Conservation (phyloP, 2,113 vertebrate genomes). For the Morone chrysops region DNA sequence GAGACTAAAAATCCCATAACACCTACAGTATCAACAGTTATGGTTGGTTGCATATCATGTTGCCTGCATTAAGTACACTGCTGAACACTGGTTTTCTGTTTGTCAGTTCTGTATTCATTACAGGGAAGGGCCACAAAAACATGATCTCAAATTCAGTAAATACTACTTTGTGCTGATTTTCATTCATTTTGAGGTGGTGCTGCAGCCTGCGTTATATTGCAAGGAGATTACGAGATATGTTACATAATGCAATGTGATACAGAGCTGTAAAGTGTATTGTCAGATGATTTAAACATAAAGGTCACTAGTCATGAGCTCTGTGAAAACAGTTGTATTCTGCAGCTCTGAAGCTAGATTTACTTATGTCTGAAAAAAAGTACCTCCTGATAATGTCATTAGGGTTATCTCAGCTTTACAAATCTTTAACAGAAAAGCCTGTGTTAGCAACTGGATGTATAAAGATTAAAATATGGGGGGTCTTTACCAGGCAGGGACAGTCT, state of each 20-base stretch:
- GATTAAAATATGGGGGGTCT: not conserved
- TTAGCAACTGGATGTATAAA: not conserved
- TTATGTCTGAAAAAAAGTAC: not conserved
- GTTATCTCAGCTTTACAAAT: not conserved
- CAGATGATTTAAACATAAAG: constrained; percentile 34
- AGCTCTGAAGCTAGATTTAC: not conserved
- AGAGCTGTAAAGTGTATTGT: constrained; percentile 18
- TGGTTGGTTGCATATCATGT: constrained; percentile 69
- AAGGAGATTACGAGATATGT: constrained; percentile 26
- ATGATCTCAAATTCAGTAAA: constrained; percentile 34
- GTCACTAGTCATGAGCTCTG: constrained; percentile 14
- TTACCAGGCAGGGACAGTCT: not conserved
- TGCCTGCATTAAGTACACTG: constrained; percentile 55
- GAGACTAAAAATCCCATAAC: constrained; percentile 59
- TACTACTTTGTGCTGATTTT: constrained; percentile 12
- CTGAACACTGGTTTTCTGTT: constrained; percentile 53
- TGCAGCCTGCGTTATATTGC: constrained; percentile 16
- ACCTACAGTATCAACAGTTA: constrained; percentile 63
- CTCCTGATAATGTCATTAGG: not conserved
- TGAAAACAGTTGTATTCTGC: constrained; percentile 9
- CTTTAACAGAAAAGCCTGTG: not conserved
- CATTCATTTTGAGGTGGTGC: constrained; percentile 10
- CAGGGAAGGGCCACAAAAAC: constrained; percentile 27
- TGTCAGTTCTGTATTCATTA: constrained; percentile 45
- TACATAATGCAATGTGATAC: constrained; percentile 9